These are phyloP conservation scores for Callospermophilus lateralis DNA, from an alignment of 2,113 vertebrate genomes.

Conservation along the genomic window DNA sequence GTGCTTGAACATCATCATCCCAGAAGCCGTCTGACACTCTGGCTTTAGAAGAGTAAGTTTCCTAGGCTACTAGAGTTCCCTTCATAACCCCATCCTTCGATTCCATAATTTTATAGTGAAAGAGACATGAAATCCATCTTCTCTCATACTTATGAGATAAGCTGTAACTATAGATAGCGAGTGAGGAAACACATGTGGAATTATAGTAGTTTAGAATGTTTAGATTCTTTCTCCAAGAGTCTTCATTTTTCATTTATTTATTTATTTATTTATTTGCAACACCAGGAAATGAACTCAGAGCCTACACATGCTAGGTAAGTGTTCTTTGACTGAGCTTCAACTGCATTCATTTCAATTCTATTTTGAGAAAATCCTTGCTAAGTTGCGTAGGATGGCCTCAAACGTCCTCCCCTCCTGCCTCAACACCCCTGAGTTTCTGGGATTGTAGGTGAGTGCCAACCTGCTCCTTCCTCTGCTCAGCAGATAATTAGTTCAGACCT, in stretches of 20 bases:
- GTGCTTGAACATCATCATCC: background rate
- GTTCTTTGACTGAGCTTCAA: too few species aligned
- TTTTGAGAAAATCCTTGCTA: background rate
- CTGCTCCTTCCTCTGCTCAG: background rate
- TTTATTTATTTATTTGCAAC: background rate
- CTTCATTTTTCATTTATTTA: background rate
- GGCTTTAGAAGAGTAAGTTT: background rate
- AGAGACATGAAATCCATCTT: background rate
- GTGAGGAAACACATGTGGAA: background rate
- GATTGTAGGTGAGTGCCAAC: background rate
- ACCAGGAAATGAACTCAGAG: background rate
- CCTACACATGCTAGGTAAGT: background rate
- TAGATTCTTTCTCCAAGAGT: background rate
- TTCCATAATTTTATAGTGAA: background rate
- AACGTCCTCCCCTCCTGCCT: background rate
- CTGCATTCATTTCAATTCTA: background rate
- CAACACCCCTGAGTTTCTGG: background rate
- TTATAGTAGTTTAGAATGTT: background rate
- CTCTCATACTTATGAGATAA: background rate
- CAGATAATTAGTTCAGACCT: background rate
- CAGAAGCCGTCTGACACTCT: background rate
- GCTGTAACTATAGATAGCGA: background rate
- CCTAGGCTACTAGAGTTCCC: background rate
- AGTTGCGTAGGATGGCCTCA: background rate
- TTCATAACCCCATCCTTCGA: background rate